Conservation (phyloP, 2,113 vertebrate genomes). For the Osmerus mordax region DNA sequence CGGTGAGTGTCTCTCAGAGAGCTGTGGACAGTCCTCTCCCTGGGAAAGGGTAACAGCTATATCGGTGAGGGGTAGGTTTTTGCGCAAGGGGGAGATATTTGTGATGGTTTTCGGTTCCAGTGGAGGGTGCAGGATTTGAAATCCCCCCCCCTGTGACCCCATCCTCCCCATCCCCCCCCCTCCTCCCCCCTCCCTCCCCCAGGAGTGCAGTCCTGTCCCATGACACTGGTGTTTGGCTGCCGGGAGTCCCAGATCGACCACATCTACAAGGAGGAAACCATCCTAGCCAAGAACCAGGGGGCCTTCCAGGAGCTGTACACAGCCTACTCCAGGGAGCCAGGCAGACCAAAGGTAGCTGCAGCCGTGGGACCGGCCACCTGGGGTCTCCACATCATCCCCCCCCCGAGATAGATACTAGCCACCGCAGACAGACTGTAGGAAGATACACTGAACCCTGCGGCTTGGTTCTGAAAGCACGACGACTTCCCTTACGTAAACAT, state of each 20-base stretch:
- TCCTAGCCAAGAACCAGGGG: constrained; percentile 86
- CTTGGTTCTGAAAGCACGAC: too few species aligned
- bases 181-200: constrained; percentile 3
- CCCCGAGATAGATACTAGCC: too few species aligned
- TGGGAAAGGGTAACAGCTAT: too few species aligned
- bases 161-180: neutral
- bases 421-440: too few species aligned
- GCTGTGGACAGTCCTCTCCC: too few species aligned
- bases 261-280: constrained; percentile 94
- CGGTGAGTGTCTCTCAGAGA: too few species aligned
- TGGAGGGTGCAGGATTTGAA: too few species aligned
- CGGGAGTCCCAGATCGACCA: constrained; percentile 94
- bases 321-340: constrained; percentile 93
- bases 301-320: constrained; percentile 93
- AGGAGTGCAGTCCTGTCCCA: constrained; percentile 87
- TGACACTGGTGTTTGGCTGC: constrained; percentile 95
- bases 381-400: too few species aligned
- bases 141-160: neutral
- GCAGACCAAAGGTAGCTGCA: constrained; percentile 91
- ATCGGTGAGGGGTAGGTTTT: too few species aligned
- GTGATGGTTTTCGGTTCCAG: too few species aligned
- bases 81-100: too few species aligned
- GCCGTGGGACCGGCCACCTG: neutral
- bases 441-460: too few species aligned
- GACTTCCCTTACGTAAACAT: neutral